Base-by-base conservation (phyloP, 2,113 vertebrate species). In the Amphiprion percula region DNA sequence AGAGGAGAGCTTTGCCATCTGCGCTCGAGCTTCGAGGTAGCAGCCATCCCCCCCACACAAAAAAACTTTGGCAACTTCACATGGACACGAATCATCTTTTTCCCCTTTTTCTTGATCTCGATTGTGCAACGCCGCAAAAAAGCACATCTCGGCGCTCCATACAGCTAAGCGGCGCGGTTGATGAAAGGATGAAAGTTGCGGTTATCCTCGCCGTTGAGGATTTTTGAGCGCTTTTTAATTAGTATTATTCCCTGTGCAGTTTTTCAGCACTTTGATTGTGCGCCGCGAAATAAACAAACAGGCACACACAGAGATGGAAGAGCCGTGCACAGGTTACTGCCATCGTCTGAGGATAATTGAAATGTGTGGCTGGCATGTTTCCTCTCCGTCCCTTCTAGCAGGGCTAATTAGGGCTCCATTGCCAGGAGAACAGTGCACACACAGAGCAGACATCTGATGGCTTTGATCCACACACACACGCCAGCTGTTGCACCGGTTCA, bases 401-500 rank as follows among this genome's bases (percentile, higher is more conserved):
- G 82, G 79, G 87, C 91, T 94, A 91, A 94, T 93, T 93, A 92
- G 84, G 72, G 76, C 85, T 86, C 67, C 59, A 68, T 21, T 81
- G 88, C 87, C 90, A 89, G 55, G 88, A 92, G 87, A 92, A 83
- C 79, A 76, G 60, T 78, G 74, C 82, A 64, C 73, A 84, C 80
- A 83, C 72, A 47, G 70, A 75, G 83, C 78, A 81, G 84, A 84
- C 88, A 70, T 87, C 83, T 84, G 81, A 91, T 87, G 82, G 82
- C 93, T 94, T 94, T 92, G 93, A 94, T 93, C 93, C 87, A 64
- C 64, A 21, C 78, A 73, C 77, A 49, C 62, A 33, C 64, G 55
- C 87, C 91, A 94, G 91, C 90, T 94, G 91, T 87, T 92, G 84
- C 84, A 85, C 86, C 71, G 68, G 80, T 89, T 84, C 82, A 87